phyloP scores from a whole-genome alignment of 1,140 invertebrate genomes.

The Saxidomus purpurata region DNA sequence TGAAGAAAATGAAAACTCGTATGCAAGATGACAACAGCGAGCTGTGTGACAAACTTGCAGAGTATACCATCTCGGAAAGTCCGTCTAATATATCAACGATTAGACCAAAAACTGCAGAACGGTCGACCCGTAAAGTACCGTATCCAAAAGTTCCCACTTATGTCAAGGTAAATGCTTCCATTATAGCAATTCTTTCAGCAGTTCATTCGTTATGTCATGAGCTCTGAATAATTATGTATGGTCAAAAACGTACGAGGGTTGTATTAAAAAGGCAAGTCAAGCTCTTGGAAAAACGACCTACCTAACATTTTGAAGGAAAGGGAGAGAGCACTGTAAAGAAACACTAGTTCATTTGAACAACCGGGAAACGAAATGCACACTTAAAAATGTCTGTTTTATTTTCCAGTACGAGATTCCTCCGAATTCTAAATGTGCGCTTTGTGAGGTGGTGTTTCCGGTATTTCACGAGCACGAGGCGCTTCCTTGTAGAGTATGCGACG shows the following conservation, averaged over 20 bases:
- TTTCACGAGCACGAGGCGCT: constrained; percentile 40
- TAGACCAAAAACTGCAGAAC: neutral
- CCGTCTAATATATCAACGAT: neutral
- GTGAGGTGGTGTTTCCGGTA: neutral
- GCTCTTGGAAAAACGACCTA: too few relatives aligned
- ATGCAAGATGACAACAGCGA: neutral
- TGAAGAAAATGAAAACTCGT: constrained; percentile 28
- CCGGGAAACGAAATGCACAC: too few relatives aligned
- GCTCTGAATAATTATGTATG: too few relatives aligned
- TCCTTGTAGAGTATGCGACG: constrained; percentile 38
- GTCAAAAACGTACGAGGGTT: too few relatives aligned
- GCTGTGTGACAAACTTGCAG: neutral
- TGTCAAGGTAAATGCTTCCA: constrained; percentile 1
- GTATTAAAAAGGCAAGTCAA: too few relatives aligned
- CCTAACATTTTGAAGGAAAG: too few relatives aligned
- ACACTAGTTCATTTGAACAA: too few relatives aligned
- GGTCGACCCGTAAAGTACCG: neutral
- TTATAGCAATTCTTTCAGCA: too few relatives aligned
- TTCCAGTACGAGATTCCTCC: constrained; percentile 13
- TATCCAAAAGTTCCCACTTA: constrained; percentile 5
- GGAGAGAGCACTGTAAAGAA: too few relatives aligned
- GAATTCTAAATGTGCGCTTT: constrained; percentile 13
- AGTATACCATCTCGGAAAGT: neutral
- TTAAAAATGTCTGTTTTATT: neutral
- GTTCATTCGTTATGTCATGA: too few relatives aligned